Base-by-base conservation (phyloP, 2,113 vertebrate species). In the Cebus imitator region DNA sequence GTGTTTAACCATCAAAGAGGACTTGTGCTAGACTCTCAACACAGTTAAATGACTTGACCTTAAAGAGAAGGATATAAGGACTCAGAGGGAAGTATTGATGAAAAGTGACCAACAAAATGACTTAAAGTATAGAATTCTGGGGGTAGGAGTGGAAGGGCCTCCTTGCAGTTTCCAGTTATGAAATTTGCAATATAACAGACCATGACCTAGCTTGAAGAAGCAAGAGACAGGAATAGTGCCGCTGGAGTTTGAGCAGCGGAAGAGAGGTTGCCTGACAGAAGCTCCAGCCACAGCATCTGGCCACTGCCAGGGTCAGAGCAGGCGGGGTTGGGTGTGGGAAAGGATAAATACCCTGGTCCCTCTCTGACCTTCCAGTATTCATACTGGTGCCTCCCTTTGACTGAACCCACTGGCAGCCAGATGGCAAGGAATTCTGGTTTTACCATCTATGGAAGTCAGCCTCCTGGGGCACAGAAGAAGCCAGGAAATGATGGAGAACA, bases 211-310 rank as follows among this genome's bases (percentile, higher is more conserved):
- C 18, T 40, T 35, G 48, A 93, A 52, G 20, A 43, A 50, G n/a
- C 27, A 45, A 52, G 73, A 94, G 17, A 6, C 6, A 6, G 37
- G 68, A 87, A 30, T 35, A 50, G 50, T 17, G 0, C 52, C 40
- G 0, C 9, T 40, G 20, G 57, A 83, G 72, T 5, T 27, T 57
- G 48, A 37, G 50, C 4, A 55, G 43, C 58, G 83, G n/a, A 78
- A 70, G 35, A 35, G 45, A 40, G 13, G 21, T 2, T 21, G 20
- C 9, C 55, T 0, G 9, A 55, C 0, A 8, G 7, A 10, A 52
- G 11, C 87, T 55, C 0, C 4, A 14, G 3, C 37, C 87, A 37
- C 5, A 25, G 4, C 0, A 48, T 45, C 2, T 0, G 5, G 25
- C 11, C 8, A 1, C 12, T 50, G 13, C 9, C 2, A 23, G 72